phyloP scores from a whole-genome alignment of 2,888 invertebrate species.

The Nomada goodeniana region DNA sequence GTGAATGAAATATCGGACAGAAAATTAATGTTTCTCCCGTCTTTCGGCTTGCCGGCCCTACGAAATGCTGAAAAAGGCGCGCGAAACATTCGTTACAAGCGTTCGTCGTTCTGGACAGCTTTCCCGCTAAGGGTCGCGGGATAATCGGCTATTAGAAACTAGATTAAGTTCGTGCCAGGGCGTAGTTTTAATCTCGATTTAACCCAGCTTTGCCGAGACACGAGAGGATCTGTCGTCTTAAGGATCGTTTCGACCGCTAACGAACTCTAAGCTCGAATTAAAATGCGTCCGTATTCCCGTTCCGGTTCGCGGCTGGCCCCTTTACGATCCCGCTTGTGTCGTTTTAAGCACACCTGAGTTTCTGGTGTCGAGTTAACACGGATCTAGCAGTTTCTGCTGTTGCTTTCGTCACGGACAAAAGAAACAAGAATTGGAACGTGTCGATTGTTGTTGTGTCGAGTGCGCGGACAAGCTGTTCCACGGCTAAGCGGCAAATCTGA shows the following conservation, averaged over 20 bases:
- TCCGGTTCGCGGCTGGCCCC: slow-evolving; percentile 16
- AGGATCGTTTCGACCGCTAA: slow-evolving; percentile 60
- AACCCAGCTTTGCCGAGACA: slow-evolving; percentile 66
- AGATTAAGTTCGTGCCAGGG: slow-evolving; percentile 70
- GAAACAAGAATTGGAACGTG: slow-evolving; percentile 54
- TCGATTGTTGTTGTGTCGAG: slow-evolving; percentile 46
- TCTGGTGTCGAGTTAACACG: slow-evolving; percentile 69
- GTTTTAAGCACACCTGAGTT: slow-evolving; percentile 38
- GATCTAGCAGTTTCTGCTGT: slow-evolving; percentile 28
- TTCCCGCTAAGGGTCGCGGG: slow-evolving; percentile 59
- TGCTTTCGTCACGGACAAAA: slow-evolving; percentile 26
- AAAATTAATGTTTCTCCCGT: slow-evolving; percentile 59
- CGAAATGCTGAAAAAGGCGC: slow-evolving; percentile 18
- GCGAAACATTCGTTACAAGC: slow-evolving; percentile 19
- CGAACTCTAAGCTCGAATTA: slow-evolving; percentile 77
- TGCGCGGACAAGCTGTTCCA: slow-evolving; percentile 17
- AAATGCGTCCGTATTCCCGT: slow-evolving; percentile 64
- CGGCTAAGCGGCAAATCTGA: slow-evolving; percentile 56
- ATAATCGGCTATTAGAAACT: slow-evolving; percentile 76
- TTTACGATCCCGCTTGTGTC: slow-evolving; percentile 20
- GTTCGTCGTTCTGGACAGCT: slow-evolving; percentile 20
- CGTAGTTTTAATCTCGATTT: slow-evolving; percentile 73
- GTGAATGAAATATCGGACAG: slow-evolving; percentile 9
- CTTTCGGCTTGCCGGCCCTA: slow-evolving; percentile 15
- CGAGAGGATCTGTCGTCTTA: slow-evolving; percentile 63